Conservation (phyloP, 2,797 vertebrate genomes). For the Natrix natrix region DNA sequence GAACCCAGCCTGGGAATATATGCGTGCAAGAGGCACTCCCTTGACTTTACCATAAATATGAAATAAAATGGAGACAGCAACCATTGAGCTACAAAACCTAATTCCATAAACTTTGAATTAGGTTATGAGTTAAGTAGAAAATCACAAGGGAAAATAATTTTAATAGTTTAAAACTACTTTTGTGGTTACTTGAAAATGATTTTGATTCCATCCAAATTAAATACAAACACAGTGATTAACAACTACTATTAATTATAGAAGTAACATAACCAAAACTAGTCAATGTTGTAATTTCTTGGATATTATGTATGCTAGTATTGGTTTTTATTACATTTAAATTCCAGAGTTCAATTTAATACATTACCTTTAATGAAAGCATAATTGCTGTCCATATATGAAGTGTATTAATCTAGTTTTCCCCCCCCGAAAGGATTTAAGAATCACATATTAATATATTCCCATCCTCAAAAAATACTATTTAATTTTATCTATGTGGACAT, state of each 20-base stretch:
- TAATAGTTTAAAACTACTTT: not conserved
- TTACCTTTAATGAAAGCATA: not conserved
- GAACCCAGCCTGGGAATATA: not conserved
- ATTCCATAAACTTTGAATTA: not conserved
- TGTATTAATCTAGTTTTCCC: not conserved
- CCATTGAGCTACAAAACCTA: not conserved
- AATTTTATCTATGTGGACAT: not conserved
- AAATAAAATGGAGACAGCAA: not conserved
- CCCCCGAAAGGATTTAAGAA: not conserved
- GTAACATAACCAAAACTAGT: not conserved
- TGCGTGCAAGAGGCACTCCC: not conserved
- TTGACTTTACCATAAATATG: not conserved
- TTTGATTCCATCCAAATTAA: not conserved
- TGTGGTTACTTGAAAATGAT: not conserved
- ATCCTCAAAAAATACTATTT: not conserved
- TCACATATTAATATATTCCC: not conserved
- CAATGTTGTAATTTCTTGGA: not conserved
- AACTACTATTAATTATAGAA: not conserved
- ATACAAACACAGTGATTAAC: not conserved
- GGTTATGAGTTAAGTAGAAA: not conserved
- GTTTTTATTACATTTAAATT: not conserved
- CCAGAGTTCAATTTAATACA: not conserved
- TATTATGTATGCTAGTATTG: not conserved
- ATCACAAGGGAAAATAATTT: not conserved
- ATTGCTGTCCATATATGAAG: not conserved